A percentile compares a stretch with the other conserved stretches of the same genome.
Conservation (phyloP, 2,888 invertebrate genomes). For the Agonopterix heracliana region DNA sequence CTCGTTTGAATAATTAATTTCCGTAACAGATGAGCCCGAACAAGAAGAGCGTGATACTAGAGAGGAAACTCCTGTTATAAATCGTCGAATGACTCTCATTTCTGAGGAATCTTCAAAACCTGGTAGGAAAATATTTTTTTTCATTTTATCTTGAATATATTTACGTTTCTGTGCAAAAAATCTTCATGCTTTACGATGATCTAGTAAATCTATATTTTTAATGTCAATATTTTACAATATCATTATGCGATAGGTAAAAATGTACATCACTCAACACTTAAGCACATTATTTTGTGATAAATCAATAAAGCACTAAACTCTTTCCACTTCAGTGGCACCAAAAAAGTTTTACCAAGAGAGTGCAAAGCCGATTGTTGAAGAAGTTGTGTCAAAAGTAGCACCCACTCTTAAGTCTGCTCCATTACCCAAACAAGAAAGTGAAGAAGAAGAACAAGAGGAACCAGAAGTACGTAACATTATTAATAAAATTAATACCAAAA, state of each 20-base stretch:
- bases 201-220: no score
- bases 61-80: constrained; percentile 51
- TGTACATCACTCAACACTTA: no score
- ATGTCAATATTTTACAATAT: no score
- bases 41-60: constrained; percentile 34
- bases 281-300: no score
- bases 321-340: constrained; percentile 26
- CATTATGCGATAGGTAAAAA: no score
- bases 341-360: constrained; percentile 24
- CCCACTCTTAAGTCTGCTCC: constrained; percentile 29
- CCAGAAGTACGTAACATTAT: neutral
- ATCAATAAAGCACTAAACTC: constrained; percentile 1
- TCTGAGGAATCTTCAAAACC: constrained; percentile 36
- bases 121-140: constrained; percentile 28
- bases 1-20: no score
- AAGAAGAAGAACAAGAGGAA: constrained; percentile 33
- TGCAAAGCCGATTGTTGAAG: constrained; percentile 24
- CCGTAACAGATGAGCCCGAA: constrained; percentile 44
- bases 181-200: no score
- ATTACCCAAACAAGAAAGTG: constrained; percentile 31
- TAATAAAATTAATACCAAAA: neutral
- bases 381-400: constrained; percentile 24
- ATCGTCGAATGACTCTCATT: constrained; percentile 64
- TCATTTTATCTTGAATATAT: constrained; percentile 9
- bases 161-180: constrained; percentile 13